Evolutionary conservation across 2,888 invertebrate genomes (phyloP).

Genomic region (Morpho helenor): DNA sequence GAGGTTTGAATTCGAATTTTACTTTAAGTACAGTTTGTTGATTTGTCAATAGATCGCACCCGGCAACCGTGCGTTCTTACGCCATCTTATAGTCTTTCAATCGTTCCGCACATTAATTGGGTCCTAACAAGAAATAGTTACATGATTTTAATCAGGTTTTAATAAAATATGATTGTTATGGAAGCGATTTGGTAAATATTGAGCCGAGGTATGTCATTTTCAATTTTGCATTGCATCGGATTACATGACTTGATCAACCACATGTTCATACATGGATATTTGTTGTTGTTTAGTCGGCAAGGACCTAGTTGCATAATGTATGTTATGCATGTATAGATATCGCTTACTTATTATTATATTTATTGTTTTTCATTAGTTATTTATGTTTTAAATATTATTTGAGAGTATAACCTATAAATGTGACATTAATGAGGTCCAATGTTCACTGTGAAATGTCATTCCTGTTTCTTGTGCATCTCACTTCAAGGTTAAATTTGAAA

Average conservation of each 20-base stretch:
- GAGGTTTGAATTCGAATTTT: constrained; percentile 59
- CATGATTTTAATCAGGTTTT: constrained; percentile 61
- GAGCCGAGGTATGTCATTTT: constrained; percentile 71
- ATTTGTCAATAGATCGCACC: constrained; percentile 77
- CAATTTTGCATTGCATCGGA: constrained; percentile 65
- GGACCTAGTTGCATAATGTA: constrained; percentile 53
- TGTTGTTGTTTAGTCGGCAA: constrained; percentile 66
- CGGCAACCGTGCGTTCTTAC: constrained; percentile 78
- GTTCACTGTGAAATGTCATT: constrained; percentile 59
- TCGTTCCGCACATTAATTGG: constrained; percentile 71
- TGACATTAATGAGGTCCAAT: constrained; percentile 69
- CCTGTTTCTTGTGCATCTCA: constrained; percentile 43
- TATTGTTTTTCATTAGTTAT: constrained; percentile 31
- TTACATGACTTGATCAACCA: constrained; percentile 68
- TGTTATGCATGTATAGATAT: constrained; percentile 49
- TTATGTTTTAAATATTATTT: constrained; percentile 25
- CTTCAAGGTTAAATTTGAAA: constrained; percentile 47
- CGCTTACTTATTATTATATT: constrained; percentile 23
- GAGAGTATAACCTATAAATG: constrained; percentile 66
- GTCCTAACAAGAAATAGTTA: constrained; percentile 53
- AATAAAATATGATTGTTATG: constrained; percentile 52
- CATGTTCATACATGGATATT: constrained; percentile 65
- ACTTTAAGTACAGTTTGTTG: constrained; percentile 58
- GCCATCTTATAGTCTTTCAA: constrained; percentile 77
- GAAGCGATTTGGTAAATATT: constrained; percentile 53